phyloP scores from a whole-genome alignment of 2,797 vertebrate genomes.

The Vireo griseus region DNA sequence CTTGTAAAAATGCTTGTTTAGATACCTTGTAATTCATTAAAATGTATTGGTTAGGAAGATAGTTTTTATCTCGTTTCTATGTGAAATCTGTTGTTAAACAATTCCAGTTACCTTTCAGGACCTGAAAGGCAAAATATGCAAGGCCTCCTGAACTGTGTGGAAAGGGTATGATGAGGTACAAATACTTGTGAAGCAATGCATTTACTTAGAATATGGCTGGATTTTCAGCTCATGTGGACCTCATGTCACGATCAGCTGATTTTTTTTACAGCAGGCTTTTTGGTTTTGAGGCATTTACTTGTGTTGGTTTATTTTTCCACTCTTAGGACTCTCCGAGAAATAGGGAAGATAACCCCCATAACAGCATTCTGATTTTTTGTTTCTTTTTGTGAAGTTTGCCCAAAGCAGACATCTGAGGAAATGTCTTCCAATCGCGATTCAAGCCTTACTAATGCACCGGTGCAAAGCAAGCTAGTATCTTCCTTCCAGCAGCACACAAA shows the following conservation, averaged over 20 bases:
- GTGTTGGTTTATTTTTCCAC: not conserved
- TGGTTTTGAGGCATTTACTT: not conserved
- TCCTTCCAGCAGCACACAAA: constrained; percentile 86
- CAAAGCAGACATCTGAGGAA: constrained; percentile 79
- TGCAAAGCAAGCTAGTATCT: constrained; percentile 83
- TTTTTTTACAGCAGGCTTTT: not conserved
- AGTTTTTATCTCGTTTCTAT: not conserved
- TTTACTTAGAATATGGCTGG: not conserved
- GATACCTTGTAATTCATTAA: not conserved
- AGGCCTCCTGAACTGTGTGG: not conserved
- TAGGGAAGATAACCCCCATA: constrained; percentile 47
- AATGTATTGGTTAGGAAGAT: not conserved
- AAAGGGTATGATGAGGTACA: not conserved
- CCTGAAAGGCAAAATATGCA: not conserved
- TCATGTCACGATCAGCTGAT: not conserved
- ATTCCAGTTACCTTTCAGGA: not conserved
- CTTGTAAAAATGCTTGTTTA: not conserved
- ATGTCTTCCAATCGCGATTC: constrained; percentile 77
- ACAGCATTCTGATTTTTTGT: not conserved
- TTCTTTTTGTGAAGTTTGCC: constrained; percentile 73
- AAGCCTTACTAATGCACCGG: constrained; percentile 73
- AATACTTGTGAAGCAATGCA: not conserved
- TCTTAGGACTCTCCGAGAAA: not conserved
- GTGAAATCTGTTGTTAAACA: not conserved
- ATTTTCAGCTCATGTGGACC: not conserved